phyloP scores from a whole-genome alignment of 2,888 invertebrate genomes.

The Trichopria drosophilae region DNA sequence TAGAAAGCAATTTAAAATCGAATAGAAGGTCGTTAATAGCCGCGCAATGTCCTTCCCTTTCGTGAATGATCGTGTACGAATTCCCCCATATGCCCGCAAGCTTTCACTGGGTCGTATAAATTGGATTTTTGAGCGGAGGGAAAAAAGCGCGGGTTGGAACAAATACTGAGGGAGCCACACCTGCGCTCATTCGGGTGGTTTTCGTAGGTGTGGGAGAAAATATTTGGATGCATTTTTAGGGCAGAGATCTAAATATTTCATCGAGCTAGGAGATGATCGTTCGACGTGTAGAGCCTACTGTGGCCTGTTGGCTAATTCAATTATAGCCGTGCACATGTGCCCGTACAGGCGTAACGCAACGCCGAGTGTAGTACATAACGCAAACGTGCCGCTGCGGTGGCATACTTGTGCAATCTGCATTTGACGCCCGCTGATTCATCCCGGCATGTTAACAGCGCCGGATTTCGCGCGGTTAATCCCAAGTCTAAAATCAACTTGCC shows the following conservation, averaged over 20 bases:
- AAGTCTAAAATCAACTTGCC: slow-evolving; percentile 31
- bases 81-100: too few species aligned
- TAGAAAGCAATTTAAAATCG: too few species aligned
- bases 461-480: slow-evolving; percentile 43
- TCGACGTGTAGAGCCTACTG: slow-evolving; percentile 43
- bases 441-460: slow-evolving; percentile 45
- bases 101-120: too few species aligned
- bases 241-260: slow-evolving; percentile 30
- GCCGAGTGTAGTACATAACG: not conserved
- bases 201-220: too few species aligned
- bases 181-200: too few species aligned
- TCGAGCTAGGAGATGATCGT: slow-evolving; percentile 43
- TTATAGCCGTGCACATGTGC: slow-evolving; percentile 35
- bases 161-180: too few species aligned
- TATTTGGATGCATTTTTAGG: too few species aligned
- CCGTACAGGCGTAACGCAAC: slow-evolving; percentile 32
- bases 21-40: too few species aligned
- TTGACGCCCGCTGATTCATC: slow-evolving; percentile 50
- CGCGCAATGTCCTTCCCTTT: too few species aligned
- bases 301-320: slow-evolving; percentile 37
- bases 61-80: too few species aligned
- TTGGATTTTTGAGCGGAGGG: too few species aligned
- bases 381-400: slow-evolving; percentile 35
- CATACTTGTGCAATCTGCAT: slow-evolving; percentile 52
- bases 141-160: too few species aligned